Base-by-base conservation (phyloP, 2,797 vertebrate species). In the Buceros bicornis region DNA sequence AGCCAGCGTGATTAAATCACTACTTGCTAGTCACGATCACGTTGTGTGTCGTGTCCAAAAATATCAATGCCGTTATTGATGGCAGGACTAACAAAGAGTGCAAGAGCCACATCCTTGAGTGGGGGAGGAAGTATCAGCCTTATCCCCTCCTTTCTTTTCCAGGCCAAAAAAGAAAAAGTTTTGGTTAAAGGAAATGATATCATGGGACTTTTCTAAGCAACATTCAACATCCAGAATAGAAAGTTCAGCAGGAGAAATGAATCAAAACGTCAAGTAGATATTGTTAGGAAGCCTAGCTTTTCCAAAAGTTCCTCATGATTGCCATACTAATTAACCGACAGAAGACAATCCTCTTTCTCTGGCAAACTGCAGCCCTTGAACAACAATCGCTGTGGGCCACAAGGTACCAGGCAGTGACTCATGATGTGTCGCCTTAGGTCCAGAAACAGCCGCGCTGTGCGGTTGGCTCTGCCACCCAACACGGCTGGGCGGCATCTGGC, bases 1-100 rank as follows among this genome's bases (percentile, higher is more conserved):
- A 87, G 95, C 92, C 94, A 96, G 54, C 58, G 82, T 40, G 93
- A 94, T 96, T 93, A 96, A 97, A 95, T 96, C 95, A 96, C 58
- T 89, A 37, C 93, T 97, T 94, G 66, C 84, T 94, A 89, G 82
- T 94, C 80, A 92, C 2, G 31, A 74, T 94, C 87, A 62, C 7
- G 43, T 70, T 90, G 71, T 29, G 13, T 65, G 35, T 58, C 31
- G 4, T 72, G 65, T 95, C 95, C 91, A 95, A 96, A 95, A 97
- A 92, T 87, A 95, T 86, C 95, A 97, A 61, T 83, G 94, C 37
- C 31, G 42, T 92, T 97, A 93, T 50, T 91, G 93, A 97, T 87
- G 56, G 67, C 6, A 84, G 47, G 43, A 70, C 42, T 73, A 85
- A 73, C 53, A 90, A 89, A 89, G 62, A 77, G 33, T 45, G 7